Conservation (phyloP, 1,140 invertebrate species). For the Theocolax elegans region DNA sequence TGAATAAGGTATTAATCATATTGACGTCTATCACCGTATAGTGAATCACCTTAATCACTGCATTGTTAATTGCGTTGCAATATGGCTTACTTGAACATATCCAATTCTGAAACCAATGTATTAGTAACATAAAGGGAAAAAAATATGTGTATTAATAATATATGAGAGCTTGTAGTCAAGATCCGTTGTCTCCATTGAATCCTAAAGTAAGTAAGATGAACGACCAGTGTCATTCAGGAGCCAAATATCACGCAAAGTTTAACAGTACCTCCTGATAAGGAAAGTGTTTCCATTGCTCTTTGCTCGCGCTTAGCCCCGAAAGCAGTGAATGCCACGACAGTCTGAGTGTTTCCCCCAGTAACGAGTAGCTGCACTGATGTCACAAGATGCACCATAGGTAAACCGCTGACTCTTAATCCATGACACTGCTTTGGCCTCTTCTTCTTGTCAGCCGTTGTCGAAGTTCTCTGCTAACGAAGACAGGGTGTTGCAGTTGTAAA, state of each 20-base stretch:
- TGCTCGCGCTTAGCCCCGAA: conserved; percentile 28
- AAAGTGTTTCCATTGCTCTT: conserved; percentile 39
- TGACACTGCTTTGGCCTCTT: conserved; percentile 8
- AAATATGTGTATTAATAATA: background rate
- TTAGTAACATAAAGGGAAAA: conserved; percentile 32
- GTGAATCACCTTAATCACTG: conserved; percentile 34
- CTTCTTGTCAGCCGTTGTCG: conserved; percentile 13
- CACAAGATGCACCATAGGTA: conserved; percentile 17
- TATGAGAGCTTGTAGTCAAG: background rate
- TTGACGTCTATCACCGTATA: too few species aligned
- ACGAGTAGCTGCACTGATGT: conserved; percentile 24
- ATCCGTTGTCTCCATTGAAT: conserved; percentile 31
- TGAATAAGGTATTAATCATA: conserved; percentile 30
- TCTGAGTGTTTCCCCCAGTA: conserved; percentile 14
- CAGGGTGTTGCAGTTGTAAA: conserved; percentile 22
- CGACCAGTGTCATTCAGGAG: conserved; percentile 37
- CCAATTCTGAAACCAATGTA: conserved; percentile 31
- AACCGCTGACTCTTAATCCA: conserved; percentile 16
- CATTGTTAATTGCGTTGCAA: conserved; percentile 16
- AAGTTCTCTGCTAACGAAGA: background rate
- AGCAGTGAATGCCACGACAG: conserved; percentile 23
- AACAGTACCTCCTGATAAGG: conserved; percentile 56
- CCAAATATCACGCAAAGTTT: conserved; percentile 50
- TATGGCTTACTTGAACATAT: background rate
- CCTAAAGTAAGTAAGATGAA: conserved; percentile 42